Conservation (phyloP, 2,113 vertebrate genomes). For the Ancistrus triradiatus region DNA sequence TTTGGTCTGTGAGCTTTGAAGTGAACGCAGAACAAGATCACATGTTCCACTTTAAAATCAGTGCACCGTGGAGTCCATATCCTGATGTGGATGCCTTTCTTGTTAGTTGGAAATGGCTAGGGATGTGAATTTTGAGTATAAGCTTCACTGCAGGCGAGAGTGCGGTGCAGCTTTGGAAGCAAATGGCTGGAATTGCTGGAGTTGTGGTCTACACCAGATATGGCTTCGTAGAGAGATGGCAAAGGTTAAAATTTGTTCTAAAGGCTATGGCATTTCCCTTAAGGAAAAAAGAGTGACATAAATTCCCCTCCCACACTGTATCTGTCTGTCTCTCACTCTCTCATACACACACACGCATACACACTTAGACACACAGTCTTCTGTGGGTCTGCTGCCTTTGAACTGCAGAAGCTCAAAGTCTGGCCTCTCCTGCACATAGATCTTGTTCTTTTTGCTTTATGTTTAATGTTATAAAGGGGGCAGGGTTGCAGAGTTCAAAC, state of each 20-base stretch:
- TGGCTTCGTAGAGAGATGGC: constrained; percentile 1
- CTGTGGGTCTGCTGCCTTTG: constrained; percentile 22
- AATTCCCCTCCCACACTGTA: neutral
- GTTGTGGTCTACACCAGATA: constrained; percentile 5
- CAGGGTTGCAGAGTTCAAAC: constrained; percentile 26
- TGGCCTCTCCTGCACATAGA: constrained; percentile 7
- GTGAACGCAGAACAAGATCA: neutral
- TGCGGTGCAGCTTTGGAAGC: neutral
- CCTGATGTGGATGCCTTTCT: neutral
- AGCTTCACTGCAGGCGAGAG: constrained; percentile 1
- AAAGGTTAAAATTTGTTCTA: constrained; percentile 17
- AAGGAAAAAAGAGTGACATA: constrained; percentile 17
- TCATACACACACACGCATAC: constrained; percentile 3
- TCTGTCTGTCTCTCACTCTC: neutral
- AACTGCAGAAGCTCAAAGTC: constrained; percentile 40
- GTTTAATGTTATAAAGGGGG: constrained; percentile 39
- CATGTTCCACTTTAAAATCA: neutral
- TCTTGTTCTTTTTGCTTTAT: constrained; percentile 45
- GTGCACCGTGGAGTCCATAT: neutral
- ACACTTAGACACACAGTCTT: neutral
- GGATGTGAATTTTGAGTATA: neutral
- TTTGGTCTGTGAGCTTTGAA: constrained; percentile 9
- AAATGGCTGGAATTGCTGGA: neutral
- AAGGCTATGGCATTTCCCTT: constrained; percentile 16
- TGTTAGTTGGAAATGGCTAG: neutral